phyloP scores from a whole-genome alignment of 2,888 invertebrate genomes.

The Nemotelus pantherinus region DNA sequence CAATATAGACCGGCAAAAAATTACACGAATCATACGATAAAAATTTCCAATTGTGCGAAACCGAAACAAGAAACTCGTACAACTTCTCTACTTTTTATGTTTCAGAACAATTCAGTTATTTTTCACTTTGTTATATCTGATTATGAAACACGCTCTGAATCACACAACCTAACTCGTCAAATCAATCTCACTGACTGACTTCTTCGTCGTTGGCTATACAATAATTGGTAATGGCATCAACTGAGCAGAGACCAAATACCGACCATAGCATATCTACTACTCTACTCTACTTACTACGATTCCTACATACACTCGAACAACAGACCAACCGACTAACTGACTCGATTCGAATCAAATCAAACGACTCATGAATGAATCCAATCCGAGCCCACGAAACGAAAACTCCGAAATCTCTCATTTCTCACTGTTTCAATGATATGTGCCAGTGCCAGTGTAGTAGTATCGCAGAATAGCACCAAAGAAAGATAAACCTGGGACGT shows the following conservation, averaged over 20 bases:
- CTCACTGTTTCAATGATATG: slow-evolving; percentile 27
- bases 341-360: slow-evolving; percentile 29
- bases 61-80: no score
- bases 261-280: background rate
- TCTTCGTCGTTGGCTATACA: slow-evolving; percentile 35
- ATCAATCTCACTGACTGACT: slow-evolving; percentile 55
- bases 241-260: slow-evolving; percentile 26
- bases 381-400: slow-evolving; percentile 17
- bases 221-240: slow-evolving; percentile 52
- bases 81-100: background rate
- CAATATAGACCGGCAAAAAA: no score
- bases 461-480: no score
- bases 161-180: slow-evolving; percentile 52
- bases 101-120: slow-evolving; percentile 31
- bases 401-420: slow-evolving; percentile 31
- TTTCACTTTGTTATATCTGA: slow-evolving; percentile 41
- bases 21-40: no score
- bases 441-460: background rate
- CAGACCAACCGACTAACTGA: slow-evolving; percentile 25
- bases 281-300: no score
- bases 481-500: slow-evolving; percentile 14
- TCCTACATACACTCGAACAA: background rate
- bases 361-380: slow-evolving; percentile 37
- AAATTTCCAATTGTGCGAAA: no score
- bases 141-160: slow-evolving; percentile 43